Base-by-base conservation (phyloP, 2,888 invertebrate species). In the Chymomyza amoena region DNA sequence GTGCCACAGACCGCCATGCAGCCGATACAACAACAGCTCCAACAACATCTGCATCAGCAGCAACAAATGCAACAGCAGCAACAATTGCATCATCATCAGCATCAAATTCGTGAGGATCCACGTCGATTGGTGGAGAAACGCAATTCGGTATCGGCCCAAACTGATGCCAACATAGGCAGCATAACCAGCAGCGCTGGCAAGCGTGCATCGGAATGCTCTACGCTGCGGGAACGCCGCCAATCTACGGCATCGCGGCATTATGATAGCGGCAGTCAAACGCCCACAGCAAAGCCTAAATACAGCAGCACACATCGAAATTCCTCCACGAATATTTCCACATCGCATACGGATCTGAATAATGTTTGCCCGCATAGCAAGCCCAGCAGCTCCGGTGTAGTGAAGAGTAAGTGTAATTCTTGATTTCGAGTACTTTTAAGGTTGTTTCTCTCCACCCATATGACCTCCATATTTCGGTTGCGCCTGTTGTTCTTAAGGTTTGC, bases 131-230 rank as follows among this genome's bases (percentile, higher is more conserved):
- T 70, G 7, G 91, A 91, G 54, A 91, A 91, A 80, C 82, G 91
- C 3, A 91, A 90, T 69, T 91, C 91, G 0, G 91, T 91, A 18
- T 91, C 91, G 15, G 91, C 91, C 3, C 91, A 91, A 76, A 91
- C 91, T 2, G 91, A 91, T 69, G 85, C 87, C 16, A 89, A 88
- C 62, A 89, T 89, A 70, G 89, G 87, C 0, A 81, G 73, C 64
- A 84, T 88, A 18, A 90, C 90, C 45, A 87, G 87, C 61, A 77
- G 82, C 62, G 73, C 80, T 57, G 77, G 81, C 32, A 90, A 91
- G 70, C 79, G 87, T 1, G 81, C 89, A 13, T 84, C 89, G 0
- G 90, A 91, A 60, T 82, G 84, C 61, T 78, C 88, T 0, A 80
- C 77, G 1, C 66, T 88, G 54, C 80, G 89, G 9, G 91, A 91